Evolutionary conservation across 2,113 vertebrate genomes (phyloP).

Genomic region (Gymnobelideus leadbeateri): DNA sequence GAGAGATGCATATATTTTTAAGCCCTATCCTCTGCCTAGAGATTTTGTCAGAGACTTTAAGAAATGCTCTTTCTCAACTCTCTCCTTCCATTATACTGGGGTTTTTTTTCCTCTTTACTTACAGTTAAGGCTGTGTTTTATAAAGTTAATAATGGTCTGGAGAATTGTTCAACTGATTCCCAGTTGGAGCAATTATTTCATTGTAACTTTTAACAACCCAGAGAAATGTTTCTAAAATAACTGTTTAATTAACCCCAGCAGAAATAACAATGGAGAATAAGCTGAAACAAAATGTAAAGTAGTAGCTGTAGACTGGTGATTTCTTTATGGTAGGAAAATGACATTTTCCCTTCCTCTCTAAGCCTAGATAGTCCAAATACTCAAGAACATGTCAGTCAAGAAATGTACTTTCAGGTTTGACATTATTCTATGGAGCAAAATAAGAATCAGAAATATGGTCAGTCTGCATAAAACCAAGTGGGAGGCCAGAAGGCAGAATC

Average conservation of each 20-base stretch:
- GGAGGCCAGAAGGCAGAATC: not conserved
- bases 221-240: constrained; percentile 67
- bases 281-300: constrained; percentile 53
- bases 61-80: constrained; percentile 6
- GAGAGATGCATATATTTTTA: constrained; percentile 27
- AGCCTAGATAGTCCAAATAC: constrained; percentile 17
- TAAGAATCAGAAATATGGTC: constrained; percentile 35
- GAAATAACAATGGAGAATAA: constrained; percentile 55
- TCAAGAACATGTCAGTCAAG: not conserved
- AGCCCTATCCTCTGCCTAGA: not conserved
- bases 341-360: constrained; percentile 26
- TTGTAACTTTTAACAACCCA: constrained; percentile 73
- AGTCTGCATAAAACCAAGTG: not conserved
- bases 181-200: constrained; percentile 72
- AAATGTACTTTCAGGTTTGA: constrained; percentile 9
- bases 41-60: constrained; percentile 27
- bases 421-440: constrained; percentile 40
- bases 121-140: not conserved
- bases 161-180: constrained; percentile 71
- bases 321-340: not conserved
- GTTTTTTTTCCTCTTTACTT: constrained; percentile 27
- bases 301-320: not conserved
- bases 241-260: constrained; percentile 69
- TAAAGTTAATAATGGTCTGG: constrained; percentile 47
- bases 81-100: not conserved